phyloP scores from a whole-genome alignment of 2,113 vertebrate genomes.

The Psettodes erumei region DNA sequence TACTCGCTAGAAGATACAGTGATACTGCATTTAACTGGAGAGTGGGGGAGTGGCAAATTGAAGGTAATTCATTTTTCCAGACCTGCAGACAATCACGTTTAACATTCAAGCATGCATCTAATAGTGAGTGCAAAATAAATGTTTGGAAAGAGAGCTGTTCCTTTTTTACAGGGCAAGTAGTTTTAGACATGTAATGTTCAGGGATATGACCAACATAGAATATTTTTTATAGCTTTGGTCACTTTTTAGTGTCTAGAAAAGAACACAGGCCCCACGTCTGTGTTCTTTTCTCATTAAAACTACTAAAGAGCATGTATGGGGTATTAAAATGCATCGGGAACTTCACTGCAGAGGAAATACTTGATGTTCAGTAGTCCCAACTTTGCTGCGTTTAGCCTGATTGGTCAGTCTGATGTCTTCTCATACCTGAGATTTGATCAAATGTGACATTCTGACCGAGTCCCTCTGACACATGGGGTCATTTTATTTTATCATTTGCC shows the following conservation, averaged over 20 bases:
- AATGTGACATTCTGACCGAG: background rate
- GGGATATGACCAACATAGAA: no score
- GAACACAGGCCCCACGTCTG: no score
- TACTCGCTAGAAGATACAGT: background rate
- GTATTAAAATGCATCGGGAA: background rate
- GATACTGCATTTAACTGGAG: background rate
- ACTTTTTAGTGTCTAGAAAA: no score
- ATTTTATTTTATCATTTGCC: constrained; percentile 18
- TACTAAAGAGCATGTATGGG: background rate
- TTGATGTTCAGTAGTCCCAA: background rate
- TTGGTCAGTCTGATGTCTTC: background rate
- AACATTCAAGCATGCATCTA: constrained; percentile 49
- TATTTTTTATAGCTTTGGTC: no score
- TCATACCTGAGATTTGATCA: background rate
- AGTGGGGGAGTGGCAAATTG: background rate
- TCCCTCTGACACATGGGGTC: background rate
- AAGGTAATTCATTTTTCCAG: constrained; percentile 8
- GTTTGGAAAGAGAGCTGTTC: background rate
- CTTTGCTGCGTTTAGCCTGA: no score
- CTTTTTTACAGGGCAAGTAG: background rate
- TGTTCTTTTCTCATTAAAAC: background rate
- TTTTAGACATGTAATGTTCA: no score
- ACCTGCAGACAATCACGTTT: background rate
- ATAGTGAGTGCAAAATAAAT: constrained; percentile 24
- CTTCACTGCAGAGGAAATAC: background rate